These are phyloP conservation scores for Lithosia quadra DNA, from an alignment of 2,888 invertebrate species.

Conservation along the genomic window DNA sequence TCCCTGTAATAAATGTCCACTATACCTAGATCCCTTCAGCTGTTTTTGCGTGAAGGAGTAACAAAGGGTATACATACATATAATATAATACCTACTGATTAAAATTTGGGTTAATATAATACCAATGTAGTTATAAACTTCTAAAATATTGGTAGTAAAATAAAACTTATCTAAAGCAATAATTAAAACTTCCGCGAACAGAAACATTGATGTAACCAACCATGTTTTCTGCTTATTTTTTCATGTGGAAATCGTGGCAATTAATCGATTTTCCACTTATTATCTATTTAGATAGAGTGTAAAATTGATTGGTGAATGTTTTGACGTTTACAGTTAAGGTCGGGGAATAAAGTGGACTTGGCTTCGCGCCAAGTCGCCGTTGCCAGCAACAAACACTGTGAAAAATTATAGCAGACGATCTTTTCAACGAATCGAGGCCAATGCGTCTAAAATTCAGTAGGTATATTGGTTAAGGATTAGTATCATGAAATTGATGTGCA, in stretches of 20 bases:
- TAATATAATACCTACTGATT: too few species aligned
- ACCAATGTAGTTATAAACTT: background rate
- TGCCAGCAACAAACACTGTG: conserved; percentile 45
- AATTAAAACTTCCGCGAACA: background rate
- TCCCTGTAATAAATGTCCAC: too few species aligned
- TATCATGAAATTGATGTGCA: background rate
- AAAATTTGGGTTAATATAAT: background rate
- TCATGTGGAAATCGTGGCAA: background rate
- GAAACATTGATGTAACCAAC: background rate
- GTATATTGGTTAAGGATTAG: conserved; percentile 4
- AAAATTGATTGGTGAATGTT: conserved; percentile 40
- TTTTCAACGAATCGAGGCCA: conserved; percentile 56
- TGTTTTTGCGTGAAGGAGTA: too few species aligned
- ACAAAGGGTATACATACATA: too few species aligned
- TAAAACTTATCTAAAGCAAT: background rate
- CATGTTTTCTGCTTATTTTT: background rate
- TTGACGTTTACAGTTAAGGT: conserved; percentile 41
- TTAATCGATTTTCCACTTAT: conserved; percentile 37
- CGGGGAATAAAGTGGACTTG: conserved; percentile 52
- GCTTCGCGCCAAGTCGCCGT: conserved; percentile 52
- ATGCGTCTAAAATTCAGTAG: background rate
- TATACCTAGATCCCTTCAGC: too few species aligned
- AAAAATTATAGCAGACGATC: conserved; percentile 54
- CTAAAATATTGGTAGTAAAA: background rate
- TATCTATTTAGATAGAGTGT: conserved; percentile 31